Conservation (phyloP, 2,888 invertebrate species). For the Gari tellinella region DNA sequence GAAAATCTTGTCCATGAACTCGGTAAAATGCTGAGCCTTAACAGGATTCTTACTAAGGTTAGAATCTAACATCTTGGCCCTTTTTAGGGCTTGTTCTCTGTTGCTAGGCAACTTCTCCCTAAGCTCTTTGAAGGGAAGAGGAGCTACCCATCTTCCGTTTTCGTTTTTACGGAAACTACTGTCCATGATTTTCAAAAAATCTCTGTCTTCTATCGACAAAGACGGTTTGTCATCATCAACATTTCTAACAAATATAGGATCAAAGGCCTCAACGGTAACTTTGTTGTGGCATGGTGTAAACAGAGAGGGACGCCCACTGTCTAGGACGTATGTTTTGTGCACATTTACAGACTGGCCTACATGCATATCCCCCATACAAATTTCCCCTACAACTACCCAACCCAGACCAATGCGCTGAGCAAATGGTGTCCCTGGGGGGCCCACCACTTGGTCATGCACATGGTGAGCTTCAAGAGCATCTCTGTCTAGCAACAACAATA, state of each 20-base stretch:
- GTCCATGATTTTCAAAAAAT: slow-evolving; percentile 33
- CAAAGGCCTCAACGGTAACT: background rate
- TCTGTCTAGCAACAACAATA: slow-evolving; percentile 24
- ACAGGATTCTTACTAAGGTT: slow-evolving; percentile 27
- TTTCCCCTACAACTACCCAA: slow-evolving; percentile 48
- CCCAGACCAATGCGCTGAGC: slow-evolving; percentile 33
- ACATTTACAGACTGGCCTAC: slow-evolving; percentile 7
- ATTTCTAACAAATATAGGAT: slow-evolving; percentile 3
- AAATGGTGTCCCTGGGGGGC: slow-evolving; percentile 20
- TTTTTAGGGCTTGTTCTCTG: slow-evolving; percentile 17
- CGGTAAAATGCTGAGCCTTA: slow-evolving; percentile 36
- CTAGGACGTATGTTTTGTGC: slow-evolving; percentile 7
- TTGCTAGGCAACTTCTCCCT: slow-evolving; percentile 39
- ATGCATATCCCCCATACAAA: slow-evolving; percentile 48
- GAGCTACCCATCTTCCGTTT: slow-evolving; percentile 35
- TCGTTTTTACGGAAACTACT: slow-evolving; percentile 23
- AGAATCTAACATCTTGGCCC: slow-evolving; percentile 27
- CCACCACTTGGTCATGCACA: slow-evolving; percentile 42
- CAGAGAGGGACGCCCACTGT: slow-evolving; percentile 5
- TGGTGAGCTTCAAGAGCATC: slow-evolving; percentile 34
- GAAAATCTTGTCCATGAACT: slow-evolving; percentile 51
- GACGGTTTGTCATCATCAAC: slow-evolving; percentile 5
- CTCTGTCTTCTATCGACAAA: slow-evolving; percentile 11
- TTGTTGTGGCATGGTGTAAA: slow-evolving; percentile 12
- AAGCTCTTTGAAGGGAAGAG: slow-evolving; percentile 27